Evolutionary conservation across 2,797 vertebrate species (phyloP), one percentile per base, ranked within the genome.

Genomic region (Typhlichthys subterraneus): DNA sequence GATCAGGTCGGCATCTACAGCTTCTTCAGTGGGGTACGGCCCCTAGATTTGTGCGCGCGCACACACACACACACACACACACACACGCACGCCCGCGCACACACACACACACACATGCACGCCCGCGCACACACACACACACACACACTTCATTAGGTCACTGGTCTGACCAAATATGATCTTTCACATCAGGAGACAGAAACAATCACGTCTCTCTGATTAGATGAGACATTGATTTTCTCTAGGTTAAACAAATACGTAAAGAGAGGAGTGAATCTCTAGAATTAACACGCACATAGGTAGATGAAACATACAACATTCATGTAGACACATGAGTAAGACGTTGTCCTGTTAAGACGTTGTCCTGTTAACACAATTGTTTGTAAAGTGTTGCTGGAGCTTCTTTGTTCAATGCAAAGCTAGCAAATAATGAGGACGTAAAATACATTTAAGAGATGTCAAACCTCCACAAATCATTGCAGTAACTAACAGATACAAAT

Each of bases 1-100:
- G 81, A 99, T 99, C 58, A 99, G 93, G 77, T 99, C 98, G 68
- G 98, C 94, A 81, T 99, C 98, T 45, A 96, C 95, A 71, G 93
- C 92, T 4, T 84, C 88, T 72, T 95, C 92, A 33, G 91, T 77
- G n/a, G 97, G 98, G 73, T 99, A 99, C 0, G 98, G 97, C 61
- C 97, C 98, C 98, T 99, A 76, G 46, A 9, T 67, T 47, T 33
- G 54, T 13, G 63, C 60, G 67, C 65, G 68, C 53, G 58, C 48
- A 45, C 13, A 8, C 45, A 69, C 58, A 61, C 57, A 65, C 60
- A 70, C 65, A 70, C 53, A 59, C 48, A 45, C n/a, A 10, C 45
- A 69, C 58, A 61, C 57, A 65, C 2, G 19, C 2, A 19, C 19
- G 19, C 19, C 19, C 19, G 1, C 17, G 15, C 15, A 17, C 15